phyloP scores from a whole-genome alignment of 2,888 invertebrate species.

The Trileptium ribeirensis region DNA sequence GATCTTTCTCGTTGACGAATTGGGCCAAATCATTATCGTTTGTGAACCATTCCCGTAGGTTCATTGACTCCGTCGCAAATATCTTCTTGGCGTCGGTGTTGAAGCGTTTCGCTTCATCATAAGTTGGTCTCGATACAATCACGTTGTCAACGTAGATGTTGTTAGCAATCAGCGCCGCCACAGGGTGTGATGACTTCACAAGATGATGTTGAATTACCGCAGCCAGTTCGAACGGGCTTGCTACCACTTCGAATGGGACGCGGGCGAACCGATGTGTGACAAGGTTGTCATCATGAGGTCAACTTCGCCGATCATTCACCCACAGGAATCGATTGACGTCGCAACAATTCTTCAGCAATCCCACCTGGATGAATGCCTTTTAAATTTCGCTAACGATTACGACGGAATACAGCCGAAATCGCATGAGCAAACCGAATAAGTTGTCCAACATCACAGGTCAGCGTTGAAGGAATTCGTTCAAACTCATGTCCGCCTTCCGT shows the following conservation, averaged over 20 bases:
- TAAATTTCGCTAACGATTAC: conserved; percentile 19
- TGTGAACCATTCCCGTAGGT: neutral
- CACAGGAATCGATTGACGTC: conserved; percentile 21
- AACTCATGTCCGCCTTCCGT: conserved; percentile 14
- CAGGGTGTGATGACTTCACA: neutral
- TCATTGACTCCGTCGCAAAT: neutral
- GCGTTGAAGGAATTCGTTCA: conserved; percentile 34
- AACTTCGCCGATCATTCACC: neutral
- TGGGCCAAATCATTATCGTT: neutral
- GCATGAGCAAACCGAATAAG: conserved; percentile 25
- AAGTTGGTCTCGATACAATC: neutral
- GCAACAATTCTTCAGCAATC: conserved; percentile 28
- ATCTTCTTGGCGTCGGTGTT: neutral
- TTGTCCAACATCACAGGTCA: conserved; percentile 28
- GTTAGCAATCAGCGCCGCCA: neutral
- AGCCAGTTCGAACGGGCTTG: conserved; percentile 32
- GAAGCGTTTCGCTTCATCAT: neutral
- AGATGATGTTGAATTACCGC: conserved; percentile 27
- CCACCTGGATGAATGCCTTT: conserved; percentile 33
- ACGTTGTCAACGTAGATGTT: conserved; percentile 15
- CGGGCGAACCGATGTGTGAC: conserved; percentile 29
- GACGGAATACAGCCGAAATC: conserved; percentile 29
- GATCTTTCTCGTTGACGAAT: neutral
- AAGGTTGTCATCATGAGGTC: conserved; percentile 29
- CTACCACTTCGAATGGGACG: conserved; percentile 35